Conservation (phyloP, 2,797 vertebrate genomes). For the Hippocampus kuda region DNA sequence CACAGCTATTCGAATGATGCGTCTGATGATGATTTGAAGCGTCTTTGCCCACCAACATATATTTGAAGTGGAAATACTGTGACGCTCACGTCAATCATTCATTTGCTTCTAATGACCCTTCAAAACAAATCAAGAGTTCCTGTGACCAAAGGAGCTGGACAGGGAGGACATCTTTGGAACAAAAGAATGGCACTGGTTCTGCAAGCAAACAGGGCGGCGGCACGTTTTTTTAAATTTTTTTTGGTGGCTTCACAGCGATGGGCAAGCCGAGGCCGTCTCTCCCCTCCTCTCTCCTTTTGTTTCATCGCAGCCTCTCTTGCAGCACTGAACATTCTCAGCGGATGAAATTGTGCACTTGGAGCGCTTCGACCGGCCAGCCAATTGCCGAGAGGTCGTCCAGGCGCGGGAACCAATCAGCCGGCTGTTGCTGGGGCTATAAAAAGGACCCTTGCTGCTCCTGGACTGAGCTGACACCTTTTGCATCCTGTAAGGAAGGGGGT, state of each 20-base stretch:
- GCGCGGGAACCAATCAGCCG: conserved; percentile 56
- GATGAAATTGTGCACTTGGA: conserved; percentile 66
- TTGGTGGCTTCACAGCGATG: conserved; percentile 23
- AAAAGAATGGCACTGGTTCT: too few species aligned
- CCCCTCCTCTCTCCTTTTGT: conserved; percentile 32
- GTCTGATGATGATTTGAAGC: too few species aligned
- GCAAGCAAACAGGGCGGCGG: not conserved
- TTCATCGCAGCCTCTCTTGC: conserved; percentile 60
- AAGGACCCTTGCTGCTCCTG: conserved; percentile 53
- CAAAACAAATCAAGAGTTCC: too few species aligned
- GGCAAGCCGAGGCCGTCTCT: conserved; percentile 19
- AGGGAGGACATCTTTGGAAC: not conserved
- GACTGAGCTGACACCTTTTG: conserved; percentile 64
- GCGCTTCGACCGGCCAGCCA: conserved; percentile 56
- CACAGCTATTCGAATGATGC: not conserved
- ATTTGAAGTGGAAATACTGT: too few species aligned
- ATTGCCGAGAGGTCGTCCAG: conserved; percentile 49
- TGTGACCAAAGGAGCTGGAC: not conserved
- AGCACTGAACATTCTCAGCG: conserved; percentile 63
- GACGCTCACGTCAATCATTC: too few species aligned
- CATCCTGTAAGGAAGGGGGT: conserved; percentile 48
- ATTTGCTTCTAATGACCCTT: too few species aligned
- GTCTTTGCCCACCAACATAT: too few species aligned
- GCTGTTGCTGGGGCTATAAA: conserved; percentile 74
- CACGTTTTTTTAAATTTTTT: not conserved